phyloP scores from a whole-genome alignment of 1,140 invertebrate species.

The Drosophila guanche region DNA sequence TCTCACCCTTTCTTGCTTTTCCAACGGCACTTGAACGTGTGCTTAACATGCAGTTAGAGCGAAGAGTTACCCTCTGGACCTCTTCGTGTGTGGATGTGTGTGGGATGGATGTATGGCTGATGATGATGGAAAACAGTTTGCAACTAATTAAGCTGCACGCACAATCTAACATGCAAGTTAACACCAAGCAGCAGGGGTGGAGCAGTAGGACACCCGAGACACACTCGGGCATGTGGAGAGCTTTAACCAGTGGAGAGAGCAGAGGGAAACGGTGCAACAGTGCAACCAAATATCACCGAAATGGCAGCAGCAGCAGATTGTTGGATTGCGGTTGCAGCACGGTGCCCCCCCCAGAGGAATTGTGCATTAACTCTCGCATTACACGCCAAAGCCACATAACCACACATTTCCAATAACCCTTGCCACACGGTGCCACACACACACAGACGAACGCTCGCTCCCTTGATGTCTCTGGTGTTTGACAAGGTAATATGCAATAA shows the following conservation, averaged over 20 bases:
- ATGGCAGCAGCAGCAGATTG: no score
- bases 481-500: conserved; percentile 81
- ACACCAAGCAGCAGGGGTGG: conserved; percentile 49
- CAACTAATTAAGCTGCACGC: conserved; percentile 81
- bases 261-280: no score
- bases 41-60: conserved; percentile 53
- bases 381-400: conserved; percentile 7
- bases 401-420: conserved; percentile 2
- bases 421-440: conserved; percentile 45
- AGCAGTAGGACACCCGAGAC: conserved; percentile 6
- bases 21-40: conserved; percentile 45
- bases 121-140: conserved; percentile 78
- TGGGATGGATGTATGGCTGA: conserved; percentile 8
- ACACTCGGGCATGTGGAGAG: background rate
- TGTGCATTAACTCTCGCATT: background rate
- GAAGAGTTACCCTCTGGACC: conserved; percentile 7
- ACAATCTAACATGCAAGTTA: conserved; percentile 81
- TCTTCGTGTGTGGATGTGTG: background rate
- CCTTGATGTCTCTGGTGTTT: conserved; percentile 18
- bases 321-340: background rate
- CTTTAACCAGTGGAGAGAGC: no score
- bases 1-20: background rate
- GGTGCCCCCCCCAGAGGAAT: no score
- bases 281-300: no score
- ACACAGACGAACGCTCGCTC: background rate